These are phyloP conservation scores for Zonitis immaculata DNA, from an alignment of 2,888 invertebrate genomes.

Conservation along the genomic window DNA sequence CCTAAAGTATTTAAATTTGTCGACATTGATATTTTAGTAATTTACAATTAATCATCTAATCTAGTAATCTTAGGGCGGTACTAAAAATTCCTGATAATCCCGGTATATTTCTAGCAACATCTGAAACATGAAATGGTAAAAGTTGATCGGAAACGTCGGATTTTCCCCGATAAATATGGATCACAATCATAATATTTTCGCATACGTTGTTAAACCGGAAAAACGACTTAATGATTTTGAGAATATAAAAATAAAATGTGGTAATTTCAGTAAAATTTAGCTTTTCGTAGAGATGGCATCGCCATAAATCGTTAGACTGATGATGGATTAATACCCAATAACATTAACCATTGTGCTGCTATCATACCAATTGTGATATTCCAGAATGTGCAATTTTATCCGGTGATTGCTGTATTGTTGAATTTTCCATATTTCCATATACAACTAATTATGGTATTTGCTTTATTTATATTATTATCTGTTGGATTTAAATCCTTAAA, in stretches of 20 bases:
- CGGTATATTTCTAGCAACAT: constrained; percentile 57
- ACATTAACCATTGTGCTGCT: constrained; percentile 46
- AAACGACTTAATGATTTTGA: constrained; percentile 8
- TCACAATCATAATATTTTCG: constrained; percentile 62
- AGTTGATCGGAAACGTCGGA: constrained; percentile 53
- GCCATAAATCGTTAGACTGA: constrained; percentile 35
- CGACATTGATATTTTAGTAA: constrained; percentile 48
- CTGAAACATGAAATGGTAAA: constrained; percentile 66
- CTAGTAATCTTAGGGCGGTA: constrained; percentile 58
- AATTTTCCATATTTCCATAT: too few species aligned
- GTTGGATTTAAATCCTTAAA: too few species aligned
- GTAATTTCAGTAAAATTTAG: too few species aligned
- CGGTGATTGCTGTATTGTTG: not conserved
- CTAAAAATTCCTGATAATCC: constrained; percentile 70
- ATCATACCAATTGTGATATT: constrained; percentile 56
- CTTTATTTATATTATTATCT: too few species aligned
- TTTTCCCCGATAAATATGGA: constrained; percentile 55
- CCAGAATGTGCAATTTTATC: constrained; percentile 49
- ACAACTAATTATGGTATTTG: too few species aligned
- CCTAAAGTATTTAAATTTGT: constrained; percentile 58
- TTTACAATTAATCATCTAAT: not conserved
- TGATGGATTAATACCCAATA: constrained; percentile 4
- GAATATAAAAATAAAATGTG: too few species aligned
- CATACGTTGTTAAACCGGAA: constrained; percentile 52
- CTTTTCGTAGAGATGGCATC: constrained; percentile 38